These are phyloP conservation scores for Chymomyza costata DNA, from an alignment of 1,140 invertebrate genomes.

Conservation along the genomic window DNA sequence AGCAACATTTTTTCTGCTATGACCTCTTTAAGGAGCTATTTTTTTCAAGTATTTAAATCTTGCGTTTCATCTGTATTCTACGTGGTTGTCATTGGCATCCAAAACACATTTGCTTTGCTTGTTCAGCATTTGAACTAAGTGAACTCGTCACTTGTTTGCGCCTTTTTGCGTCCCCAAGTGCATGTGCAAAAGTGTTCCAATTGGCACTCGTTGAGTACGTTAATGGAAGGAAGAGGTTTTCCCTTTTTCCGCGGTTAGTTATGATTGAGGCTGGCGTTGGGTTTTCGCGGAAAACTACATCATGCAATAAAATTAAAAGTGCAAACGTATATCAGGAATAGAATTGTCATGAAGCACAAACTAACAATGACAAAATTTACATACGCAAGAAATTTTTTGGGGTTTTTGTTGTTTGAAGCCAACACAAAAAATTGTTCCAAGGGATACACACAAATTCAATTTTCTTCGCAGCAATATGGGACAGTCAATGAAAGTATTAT, in stretches of 20 bases:
- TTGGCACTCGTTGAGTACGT: conserved; percentile 44
- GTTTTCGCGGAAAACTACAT: conserved; percentile 14
- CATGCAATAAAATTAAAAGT: conserved; percentile 7
- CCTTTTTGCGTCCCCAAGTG: conserved; percentile 66
- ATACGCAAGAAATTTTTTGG: too few relatives aligned
- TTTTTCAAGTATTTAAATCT: too few relatives aligned
- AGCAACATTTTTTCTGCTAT: too few relatives aligned
- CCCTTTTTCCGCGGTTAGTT: conserved; percentile 27
- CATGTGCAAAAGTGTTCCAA: conserved; percentile 59
- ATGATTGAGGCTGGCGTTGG: conserved; percentile 15
- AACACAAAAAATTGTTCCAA: too few relatives aligned
- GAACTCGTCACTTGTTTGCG: conserved; percentile 57
- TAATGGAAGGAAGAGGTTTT: conserved; percentile 16
- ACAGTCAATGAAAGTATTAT: too few relatives aligned
- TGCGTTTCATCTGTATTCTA: too few relatives aligned
- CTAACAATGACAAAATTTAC: background rate
- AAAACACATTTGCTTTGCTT: conserved; percentile 25
- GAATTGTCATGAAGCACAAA: conserved; percentile 8
- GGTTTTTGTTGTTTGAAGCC: too few relatives aligned
- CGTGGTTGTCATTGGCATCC: too few relatives aligned
- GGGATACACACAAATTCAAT: conserved; percentile 58
- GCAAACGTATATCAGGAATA: conserved; percentile 2
- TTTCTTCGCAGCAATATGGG: conserved; percentile 37
- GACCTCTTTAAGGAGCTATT: too few relatives aligned
- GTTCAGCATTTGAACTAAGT: conserved; percentile 28